Percentiles rank a stretch among this genome's conserved stretches.
Conservation (phyloP, 1,140 invertebrate genomes). For the Proales similis region DNA sequence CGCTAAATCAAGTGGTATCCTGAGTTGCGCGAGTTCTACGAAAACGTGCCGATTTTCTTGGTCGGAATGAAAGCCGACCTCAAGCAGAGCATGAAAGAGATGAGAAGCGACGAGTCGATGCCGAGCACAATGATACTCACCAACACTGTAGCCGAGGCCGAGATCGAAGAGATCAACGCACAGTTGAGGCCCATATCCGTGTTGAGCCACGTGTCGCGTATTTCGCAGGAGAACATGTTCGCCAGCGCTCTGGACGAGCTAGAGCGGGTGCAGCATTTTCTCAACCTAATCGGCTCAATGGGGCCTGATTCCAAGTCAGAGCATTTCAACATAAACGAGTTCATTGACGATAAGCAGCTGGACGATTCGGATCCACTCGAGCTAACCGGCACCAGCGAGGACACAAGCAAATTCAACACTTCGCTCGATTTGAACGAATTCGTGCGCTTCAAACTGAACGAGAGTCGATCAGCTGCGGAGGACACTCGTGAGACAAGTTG, state of each 20-base stretch:
- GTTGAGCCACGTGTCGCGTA: background rate
- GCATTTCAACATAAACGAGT: no score
- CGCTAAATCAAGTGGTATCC: constrained; percentile 64
- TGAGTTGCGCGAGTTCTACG: constrained; percentile 77
- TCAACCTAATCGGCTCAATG: no score
- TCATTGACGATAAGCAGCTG: no score
- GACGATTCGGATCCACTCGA: no score
- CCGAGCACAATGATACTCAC: constrained; percentile 5
- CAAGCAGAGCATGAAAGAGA: constrained; percentile 7
- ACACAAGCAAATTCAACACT: constrained; percentile 12
- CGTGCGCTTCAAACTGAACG: constrained; percentile 10
- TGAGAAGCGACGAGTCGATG: no score
- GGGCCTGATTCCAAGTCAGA: no score
- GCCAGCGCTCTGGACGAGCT: no score
- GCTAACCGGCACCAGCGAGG: no score
- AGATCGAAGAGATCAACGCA: background rate
- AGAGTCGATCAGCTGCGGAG: constrained; percentile 16
- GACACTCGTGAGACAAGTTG: background rate
- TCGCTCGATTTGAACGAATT: constrained; percentile 1
- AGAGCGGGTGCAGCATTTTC: no score
- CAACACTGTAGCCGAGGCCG: background rate
- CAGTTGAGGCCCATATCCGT: background rate
- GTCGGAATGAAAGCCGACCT: constrained; percentile 60
- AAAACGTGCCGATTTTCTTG: constrained; percentile 76
- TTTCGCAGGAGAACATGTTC: no score